These are phyloP conservation scores for Epinephelus fuscoguttatus DNA, from an alignment of 2,113 vertebrate species.

Conservation along the genomic window DNA sequence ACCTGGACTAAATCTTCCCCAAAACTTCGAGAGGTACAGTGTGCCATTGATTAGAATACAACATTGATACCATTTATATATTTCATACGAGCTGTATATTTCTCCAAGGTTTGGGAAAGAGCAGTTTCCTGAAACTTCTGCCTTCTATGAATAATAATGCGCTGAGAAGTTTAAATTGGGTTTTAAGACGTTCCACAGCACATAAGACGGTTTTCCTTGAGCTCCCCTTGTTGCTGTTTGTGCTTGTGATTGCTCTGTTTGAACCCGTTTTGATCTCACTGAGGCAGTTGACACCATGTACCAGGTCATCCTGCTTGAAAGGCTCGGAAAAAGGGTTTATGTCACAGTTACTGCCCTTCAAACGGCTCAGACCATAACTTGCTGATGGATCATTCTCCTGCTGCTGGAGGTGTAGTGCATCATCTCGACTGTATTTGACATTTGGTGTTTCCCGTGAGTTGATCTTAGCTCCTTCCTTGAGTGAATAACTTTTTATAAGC, in stretches of 20 bases:
- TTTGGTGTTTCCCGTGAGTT: slow-evolving; percentile 24
- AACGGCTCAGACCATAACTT: slow-evolving; percentile 39
- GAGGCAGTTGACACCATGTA: slow-evolving; percentile 49
- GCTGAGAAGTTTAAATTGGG: slow-evolving; percentile 11
- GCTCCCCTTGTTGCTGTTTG: slow-evolving; percentile 36
- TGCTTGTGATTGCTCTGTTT: slow-evolving; percentile 48
- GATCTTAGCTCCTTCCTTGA: slow-evolving; percentile 8
- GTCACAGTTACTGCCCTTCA: slow-evolving; percentile 62
- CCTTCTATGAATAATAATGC: slow-evolving; percentile 42
- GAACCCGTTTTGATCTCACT: slow-evolving; percentile 59
- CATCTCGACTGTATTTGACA: slow-evolving; percentile 17
- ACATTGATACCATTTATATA: neutral
- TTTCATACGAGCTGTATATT: slow-evolving; percentile 1
- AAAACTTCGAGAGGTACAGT: slow-evolving; percentile 16
- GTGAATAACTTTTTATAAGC: slow-evolving; percentile 29
- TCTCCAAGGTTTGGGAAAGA: slow-evolving; percentile 16
- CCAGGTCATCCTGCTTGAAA: slow-evolving; percentile 62
- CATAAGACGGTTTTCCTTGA: neutral
- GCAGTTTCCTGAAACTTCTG: slow-evolving; percentile 3
- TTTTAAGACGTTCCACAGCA: slow-evolving; percentile 18
- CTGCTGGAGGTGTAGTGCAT: neutral
- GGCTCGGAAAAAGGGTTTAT: slow-evolving; percentile 53
- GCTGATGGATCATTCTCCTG: slow-evolving; percentile 41
- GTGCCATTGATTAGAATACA: slow-evolving; percentile 21
- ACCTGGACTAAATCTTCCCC: slow-evolving; percentile 25